Base-by-base conservation (phyloP, 1,140 invertebrate genomes). In the Trachelipus rathkii region DNA sequence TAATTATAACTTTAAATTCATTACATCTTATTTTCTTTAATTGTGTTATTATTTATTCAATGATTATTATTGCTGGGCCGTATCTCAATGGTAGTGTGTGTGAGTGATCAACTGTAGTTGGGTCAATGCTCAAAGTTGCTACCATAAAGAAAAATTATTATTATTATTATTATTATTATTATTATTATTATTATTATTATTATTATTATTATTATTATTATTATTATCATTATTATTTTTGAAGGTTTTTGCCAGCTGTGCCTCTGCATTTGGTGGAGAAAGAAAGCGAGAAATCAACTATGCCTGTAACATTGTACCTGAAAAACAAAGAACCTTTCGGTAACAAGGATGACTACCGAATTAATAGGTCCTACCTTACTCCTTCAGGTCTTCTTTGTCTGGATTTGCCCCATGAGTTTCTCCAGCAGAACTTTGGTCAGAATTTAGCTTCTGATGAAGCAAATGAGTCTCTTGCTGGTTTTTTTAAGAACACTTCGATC, bases 211-310 rank as follows among this genome's bases (percentile, higher is more conserved):
- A 33, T 33, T 33, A 33, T 33, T 33, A 33, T 33, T 33, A 33
- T 33, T 33, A 33, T 33, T 33, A 33, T 33, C 6, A 33, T 33
- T 33, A 33, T 33, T 3, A 33, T 33, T n/a, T n/a, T n/a, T n/a
- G n/a, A 33, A 77, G 77, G 60, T 81, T 82, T 44, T 67, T 81
- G 24, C 80, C 80, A 11, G 74, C 80, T 13, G 81, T 79, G n/a
- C 81, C 81, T 11, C 74, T 82, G 43, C 78, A 80, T 69, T 69
- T 82, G 21, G 77, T 82, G 10, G 81, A 82, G 60, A 82, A 82
- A 46, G 78, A 81, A 73, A 75, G 78, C 19, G 81, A 81, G 44
- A 82, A 81, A 71, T 72, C 77, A 15, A 72, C 79, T 50, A 68
- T 77, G 46, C 74, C 72, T 23, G 72, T 82, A 44, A 77, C 74